Conservation (phyloP, 2,888 invertebrate species). For the Eupelmus urozonus region DNA sequence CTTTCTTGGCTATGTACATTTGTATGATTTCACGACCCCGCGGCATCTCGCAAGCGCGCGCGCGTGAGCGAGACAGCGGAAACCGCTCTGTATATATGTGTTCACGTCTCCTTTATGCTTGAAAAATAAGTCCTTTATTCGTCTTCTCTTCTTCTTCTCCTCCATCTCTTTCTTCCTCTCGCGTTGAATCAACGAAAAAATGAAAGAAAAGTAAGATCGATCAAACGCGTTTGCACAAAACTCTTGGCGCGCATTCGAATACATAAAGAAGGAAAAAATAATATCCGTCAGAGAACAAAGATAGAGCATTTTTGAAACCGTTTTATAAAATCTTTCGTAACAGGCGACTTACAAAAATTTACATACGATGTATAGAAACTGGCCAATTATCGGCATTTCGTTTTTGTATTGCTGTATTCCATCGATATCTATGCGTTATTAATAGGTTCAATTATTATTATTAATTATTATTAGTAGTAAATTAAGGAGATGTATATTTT, state of each 20-base stretch:
- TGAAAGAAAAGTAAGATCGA: conserved; percentile 18
- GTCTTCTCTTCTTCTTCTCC: neutral
- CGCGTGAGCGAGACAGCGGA: conserved; percentile 8
- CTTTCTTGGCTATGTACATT: conserved; percentile 57
- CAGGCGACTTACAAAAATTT: neutral
- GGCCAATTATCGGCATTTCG: neutral
- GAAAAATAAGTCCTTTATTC: conserved; percentile 52
- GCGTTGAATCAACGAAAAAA: conserved; percentile 9
- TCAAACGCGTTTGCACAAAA: neutral
- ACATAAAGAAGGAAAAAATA: neutral
- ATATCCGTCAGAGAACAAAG: neutral
- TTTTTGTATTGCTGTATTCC: conserved; percentile 8
- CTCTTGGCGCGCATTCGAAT: neutral
- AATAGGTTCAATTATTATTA: neutral
- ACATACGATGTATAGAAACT: neutral
- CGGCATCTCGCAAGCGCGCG: neutral
- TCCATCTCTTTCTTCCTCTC: neutral
- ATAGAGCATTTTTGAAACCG: neutral
- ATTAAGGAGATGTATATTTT: no score
- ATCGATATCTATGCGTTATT: conserved; percentile 2
- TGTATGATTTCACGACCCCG: conserved; percentile 42
- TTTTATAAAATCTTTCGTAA: neutral
- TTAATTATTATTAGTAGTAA: neutral
- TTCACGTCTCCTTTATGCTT: conserved; percentile 16
- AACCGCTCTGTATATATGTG: neutral